Percentiles rank a stretch among this genome's conserved stretches.
phyloP scores from a whole-genome alignment of 1,140 invertebrate genomes.

The Portunus trituberculatus region DNA sequence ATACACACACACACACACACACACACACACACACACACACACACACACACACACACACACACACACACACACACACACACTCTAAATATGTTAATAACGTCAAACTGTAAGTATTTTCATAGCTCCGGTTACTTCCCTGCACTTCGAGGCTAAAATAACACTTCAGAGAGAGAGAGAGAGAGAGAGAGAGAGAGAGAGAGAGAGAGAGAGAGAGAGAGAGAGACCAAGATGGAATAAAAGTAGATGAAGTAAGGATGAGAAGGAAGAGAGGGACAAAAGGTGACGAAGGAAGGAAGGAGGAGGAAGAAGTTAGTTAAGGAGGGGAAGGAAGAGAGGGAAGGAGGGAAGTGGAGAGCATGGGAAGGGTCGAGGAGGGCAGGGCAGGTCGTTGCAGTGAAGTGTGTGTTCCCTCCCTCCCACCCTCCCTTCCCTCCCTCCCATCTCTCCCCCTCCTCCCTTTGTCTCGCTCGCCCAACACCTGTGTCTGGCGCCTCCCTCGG shows the following conservation, averaged over 20 bases:
- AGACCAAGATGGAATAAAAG: background rate
- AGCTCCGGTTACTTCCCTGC: no score
- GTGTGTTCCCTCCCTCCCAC: background rate
- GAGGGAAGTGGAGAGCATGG: no score
- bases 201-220: conserved; percentile 7
- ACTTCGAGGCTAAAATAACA: no score
- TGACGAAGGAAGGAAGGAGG: background rate
- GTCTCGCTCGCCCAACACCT: background rate
- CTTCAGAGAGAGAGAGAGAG: no score
- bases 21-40: conserved; percentile 41
- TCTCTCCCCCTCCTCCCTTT: background rate
- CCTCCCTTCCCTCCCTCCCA: background rate
- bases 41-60: conserved; percentile 34
- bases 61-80: conserved; percentile 37
- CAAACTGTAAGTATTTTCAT: background rate
- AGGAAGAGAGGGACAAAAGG: background rate
- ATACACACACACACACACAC: conserved; percentile 17
- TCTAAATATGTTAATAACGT: no score
- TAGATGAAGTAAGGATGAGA: background rate
- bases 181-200: background rate
- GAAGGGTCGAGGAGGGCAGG: no score
- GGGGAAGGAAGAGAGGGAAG: no score
- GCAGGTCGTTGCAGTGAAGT: no score
- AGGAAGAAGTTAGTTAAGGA: no score
- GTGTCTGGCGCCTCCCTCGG: background rate